These are phyloP conservation scores for Anhinga anhinga DNA, from an alignment of 2,113 vertebrate genomes.

Conservation along the genomic window DNA sequence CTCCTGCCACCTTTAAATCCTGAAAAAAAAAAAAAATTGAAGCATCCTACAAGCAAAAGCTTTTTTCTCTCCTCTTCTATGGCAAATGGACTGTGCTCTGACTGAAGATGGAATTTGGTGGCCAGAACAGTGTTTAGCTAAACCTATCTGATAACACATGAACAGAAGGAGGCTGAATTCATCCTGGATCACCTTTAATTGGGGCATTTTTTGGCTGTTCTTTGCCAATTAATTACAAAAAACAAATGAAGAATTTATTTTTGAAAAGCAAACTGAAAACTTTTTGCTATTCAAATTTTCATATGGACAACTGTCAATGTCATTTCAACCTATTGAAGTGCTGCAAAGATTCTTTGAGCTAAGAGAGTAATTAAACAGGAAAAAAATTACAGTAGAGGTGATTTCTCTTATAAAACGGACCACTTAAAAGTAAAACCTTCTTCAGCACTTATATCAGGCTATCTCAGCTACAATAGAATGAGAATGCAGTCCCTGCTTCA, in stretches of 20 bases:
- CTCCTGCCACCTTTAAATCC: neutral
- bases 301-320: neutral
- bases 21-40: rapidly evolving
- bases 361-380: neutral
- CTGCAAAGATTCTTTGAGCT: neutral
- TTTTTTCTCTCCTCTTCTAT: neutral
- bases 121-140: neutral
- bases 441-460: neutral
- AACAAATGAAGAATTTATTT: neutral
- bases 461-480: neutral
- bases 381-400: neutral
- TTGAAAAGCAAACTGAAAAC: neutral
- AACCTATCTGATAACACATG: neutral
- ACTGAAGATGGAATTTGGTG: neutral
- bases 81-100: rapidly evolving
- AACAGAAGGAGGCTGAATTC: neutral
- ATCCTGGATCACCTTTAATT: neutral
- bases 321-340: neutral
- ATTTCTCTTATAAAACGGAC: neutral
- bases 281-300: neutral
- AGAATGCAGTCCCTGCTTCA: neutral
- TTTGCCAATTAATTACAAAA: neutral
- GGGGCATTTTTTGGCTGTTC: neutral
- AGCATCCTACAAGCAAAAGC: neutral
- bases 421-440: neutral